Conservation (phyloP, 1,140 invertebrate genomes). For the Cataglyphis hispanica region DNA sequence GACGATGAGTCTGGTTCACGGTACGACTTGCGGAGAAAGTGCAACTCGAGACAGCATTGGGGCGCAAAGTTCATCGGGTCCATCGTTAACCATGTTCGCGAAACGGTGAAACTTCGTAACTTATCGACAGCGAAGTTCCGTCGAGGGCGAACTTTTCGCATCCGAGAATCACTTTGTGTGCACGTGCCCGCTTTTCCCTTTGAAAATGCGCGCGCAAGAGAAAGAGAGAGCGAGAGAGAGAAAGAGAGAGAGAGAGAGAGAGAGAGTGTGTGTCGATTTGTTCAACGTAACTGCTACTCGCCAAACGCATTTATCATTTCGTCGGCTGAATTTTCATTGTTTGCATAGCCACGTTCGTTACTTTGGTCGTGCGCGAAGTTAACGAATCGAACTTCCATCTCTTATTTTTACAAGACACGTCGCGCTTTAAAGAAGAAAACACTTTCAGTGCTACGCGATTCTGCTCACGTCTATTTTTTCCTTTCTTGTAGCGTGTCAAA, state of each 20-base stretch:
- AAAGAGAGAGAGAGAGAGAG: no score
- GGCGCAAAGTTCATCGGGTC: constrained; percentile 57
- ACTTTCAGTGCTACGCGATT: background rate
- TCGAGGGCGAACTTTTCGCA: constrained; percentile 48
- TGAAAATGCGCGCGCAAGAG: background rate
- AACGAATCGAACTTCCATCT: constrained; percentile 52
- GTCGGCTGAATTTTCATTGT: constrained; percentile 46
- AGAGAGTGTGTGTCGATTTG: constrained; percentile 14
- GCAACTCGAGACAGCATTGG: constrained; percentile 8
- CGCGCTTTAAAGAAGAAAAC: constrained; percentile 14
- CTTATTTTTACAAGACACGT: constrained; percentile 35
- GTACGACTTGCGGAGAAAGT: constrained; percentile 51
- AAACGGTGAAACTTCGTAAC: constrained; percentile 55
- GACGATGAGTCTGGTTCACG: background rate
- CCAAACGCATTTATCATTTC: constrained; percentile 33
- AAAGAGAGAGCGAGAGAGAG: no score
- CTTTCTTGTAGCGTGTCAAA: background rate
- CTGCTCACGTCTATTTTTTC: background rate
- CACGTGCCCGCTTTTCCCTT: constrained; percentile 16
- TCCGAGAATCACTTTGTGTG: constrained; percentile 62
- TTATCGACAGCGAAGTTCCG: constrained; percentile 58
- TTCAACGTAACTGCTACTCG: constrained; percentile 15
- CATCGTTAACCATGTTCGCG: constrained; percentile 59
- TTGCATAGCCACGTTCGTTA: constrained; percentile 52
- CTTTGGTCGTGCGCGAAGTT: constrained; percentile 24